Percentiles rank a stretch among this genome's conserved stretches.
phyloP scores from a whole-genome alignment of 2,888 invertebrate genomes.

The Drosophila anceps region DNA sequence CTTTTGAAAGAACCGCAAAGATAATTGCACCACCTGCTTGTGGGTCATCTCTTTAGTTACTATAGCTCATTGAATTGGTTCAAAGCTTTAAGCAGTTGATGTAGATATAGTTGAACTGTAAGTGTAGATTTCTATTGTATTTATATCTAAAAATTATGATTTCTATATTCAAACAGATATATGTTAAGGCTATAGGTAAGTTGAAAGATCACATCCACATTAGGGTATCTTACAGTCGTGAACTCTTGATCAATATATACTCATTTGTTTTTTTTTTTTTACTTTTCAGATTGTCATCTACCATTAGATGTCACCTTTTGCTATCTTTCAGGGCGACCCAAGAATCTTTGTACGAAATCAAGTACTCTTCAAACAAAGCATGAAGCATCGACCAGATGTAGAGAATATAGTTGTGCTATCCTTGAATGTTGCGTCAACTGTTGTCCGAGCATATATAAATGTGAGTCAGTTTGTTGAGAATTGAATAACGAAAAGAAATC shows the following conservation, averaged over 20 bases:
- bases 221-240: too few relatives aligned
- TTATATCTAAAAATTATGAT: too few relatives aligned
- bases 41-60: not conserved
- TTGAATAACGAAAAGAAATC: constrained; percentile 5
- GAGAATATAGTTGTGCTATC: not conserved
- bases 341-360: too few relatives aligned
- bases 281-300: too few relatives aligned
- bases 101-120: not conserved
- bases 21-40: constrained; percentile 1
- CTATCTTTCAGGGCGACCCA: too few relatives aligned
- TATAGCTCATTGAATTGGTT: not conserved
- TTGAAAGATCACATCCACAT: too few relatives aligned
- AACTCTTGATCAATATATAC: too few relatives aligned
- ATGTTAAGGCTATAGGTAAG: too few relatives aligned
- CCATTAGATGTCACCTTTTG: too few relatives aligned
- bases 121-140: not conserved
- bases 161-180: not conserved
- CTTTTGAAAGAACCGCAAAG: constrained; percentile 9
- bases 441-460: not conserved
- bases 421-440: constrained; percentile 19
- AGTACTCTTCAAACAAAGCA: too few relatives aligned
- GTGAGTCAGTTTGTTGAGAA: not conserved
- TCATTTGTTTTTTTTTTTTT: too few relatives aligned
- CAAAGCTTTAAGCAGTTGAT: not conserved
- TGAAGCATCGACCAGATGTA: too few relatives aligned